Conservation (phyloP, 2,113 vertebrate genomes). For the Pedionomus torquatus region DNA sequence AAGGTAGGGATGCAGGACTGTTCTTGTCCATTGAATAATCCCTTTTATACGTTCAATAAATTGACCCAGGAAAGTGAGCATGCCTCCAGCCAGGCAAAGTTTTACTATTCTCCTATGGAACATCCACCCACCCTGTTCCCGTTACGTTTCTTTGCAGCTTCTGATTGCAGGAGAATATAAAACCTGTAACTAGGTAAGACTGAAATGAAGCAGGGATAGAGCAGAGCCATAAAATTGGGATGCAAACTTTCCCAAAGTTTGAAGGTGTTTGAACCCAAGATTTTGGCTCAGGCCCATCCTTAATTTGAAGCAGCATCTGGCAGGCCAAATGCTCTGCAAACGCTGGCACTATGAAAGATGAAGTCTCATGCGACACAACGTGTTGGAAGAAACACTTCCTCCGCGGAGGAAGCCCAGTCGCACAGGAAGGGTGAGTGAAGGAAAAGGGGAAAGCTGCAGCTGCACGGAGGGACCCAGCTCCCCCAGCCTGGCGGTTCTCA, state of each 20-base stretch:
- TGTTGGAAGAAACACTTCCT: neutral
- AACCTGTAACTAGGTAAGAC: conserved; percentile 56
- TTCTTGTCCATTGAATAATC: conserved; percentile 31
- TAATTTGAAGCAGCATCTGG: conserved; percentile 61
- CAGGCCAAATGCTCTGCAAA: conserved; percentile 41
- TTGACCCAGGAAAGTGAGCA: conserved; percentile 15
- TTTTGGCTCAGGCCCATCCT: conserved; percentile 47
- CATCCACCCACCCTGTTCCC: conserved; percentile 31
- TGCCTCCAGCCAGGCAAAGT: conserved; percentile 29
- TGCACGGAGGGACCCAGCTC: neutral
- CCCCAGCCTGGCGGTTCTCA: neutral
- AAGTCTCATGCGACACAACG: neutral
- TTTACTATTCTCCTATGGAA: conserved; percentile 53
- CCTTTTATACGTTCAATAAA: conserved; percentile 34
- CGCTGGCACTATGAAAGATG: neutral
- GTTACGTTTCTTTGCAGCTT: conserved; percentile 31
- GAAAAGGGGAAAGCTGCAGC: conserved; percentile 10
- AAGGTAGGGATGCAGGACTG: conserved; percentile 9
- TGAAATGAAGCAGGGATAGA: conserved; percentile 58
- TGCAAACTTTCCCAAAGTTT: conserved; percentile 44
- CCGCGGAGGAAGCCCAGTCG: neutral
- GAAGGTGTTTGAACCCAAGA: conserved; percentile 50
- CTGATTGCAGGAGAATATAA: conserved; percentile 55
- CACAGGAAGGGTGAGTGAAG: neutral
- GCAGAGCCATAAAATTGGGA: neutral